phyloP scores from a whole-genome alignment of 2,113 vertebrate genomes.

The Poeciliopsis retropinna region DNA sequence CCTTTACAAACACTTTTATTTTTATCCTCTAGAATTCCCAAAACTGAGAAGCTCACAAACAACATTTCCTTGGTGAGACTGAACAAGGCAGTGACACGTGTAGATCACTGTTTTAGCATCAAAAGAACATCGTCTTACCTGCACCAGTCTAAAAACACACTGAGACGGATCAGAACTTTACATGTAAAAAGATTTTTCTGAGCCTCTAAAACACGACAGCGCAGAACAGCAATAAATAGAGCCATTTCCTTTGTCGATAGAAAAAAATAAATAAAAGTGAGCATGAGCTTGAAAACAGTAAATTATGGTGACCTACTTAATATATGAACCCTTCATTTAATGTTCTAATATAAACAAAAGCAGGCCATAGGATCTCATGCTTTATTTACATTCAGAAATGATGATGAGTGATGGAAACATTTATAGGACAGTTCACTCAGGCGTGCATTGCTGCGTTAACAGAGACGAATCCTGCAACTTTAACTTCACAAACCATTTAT shows the following conservation, averaged over 20 bases:
- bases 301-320: slow-evolving; percentile 41
- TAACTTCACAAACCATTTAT: background rate
- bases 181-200: slow-evolving; percentile 60
- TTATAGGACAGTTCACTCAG: background rate
- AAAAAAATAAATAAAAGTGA: slow-evolving; percentile 39
- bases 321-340: slow-evolving; percentile 64
- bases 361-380: slow-evolving; percentile 72
- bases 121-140: slow-evolving; percentile 62
- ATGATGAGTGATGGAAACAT: slow-evolving; percentile 25
- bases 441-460: slow-evolving; percentile 18
- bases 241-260: slow-evolving; percentile 60
- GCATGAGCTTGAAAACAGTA: slow-evolving; percentile 56
- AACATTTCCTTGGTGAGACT: slow-evolving; percentile 71
- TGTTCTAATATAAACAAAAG: slow-evolving; percentile 66
- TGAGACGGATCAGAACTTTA: slow-evolving; percentile 55
- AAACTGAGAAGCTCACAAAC: slow-evolving; percentile 69
- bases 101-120: slow-evolving; percentile 62
- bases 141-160: slow-evolving; percentile 66
- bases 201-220: slow-evolving; percentile 66
- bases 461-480: background rate
- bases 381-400: slow-evolving; percentile 76
- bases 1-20: slow-evolving; percentile 78
- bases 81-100: slow-evolving; percentile 72
- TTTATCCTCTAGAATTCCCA: slow-evolving; percentile 44
- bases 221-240: slow-evolving; percentile 64